Conservation (phyloP, 2,113 vertebrate species). For the Oreamnos americanus region DNA sequence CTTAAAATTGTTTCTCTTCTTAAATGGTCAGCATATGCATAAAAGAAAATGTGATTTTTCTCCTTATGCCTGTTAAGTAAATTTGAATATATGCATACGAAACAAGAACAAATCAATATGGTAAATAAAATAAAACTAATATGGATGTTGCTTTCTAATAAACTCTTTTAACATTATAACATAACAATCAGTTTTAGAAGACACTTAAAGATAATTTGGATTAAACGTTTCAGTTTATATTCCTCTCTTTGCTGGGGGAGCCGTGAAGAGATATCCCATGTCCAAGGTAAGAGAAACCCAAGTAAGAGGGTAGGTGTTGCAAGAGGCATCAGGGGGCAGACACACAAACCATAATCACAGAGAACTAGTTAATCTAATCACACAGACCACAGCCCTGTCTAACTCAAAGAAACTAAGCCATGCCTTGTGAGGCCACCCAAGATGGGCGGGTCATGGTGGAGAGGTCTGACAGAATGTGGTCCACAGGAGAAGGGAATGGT, state of each 20-base stretch:
- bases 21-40: neutral
- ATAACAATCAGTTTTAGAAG: neutral
- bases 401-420: too few relatives aligned
- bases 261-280: rapidly evolving
- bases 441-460: rapidly evolving
- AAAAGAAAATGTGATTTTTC: neutral
- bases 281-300: too few relatives aligned
- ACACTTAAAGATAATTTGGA: neutral
- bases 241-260: neutral
- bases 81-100: neutral
- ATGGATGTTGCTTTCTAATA: neutral
- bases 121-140: neutral
- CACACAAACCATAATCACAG: too few relatives aligned
- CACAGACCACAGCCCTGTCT: too few relatives aligned
- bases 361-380: too few relatives aligned
- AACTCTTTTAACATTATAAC: neutral
- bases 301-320: too few relatives aligned
- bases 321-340: too few relatives aligned
- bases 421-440: too few relatives aligned
- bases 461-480: too few relatives aligned
- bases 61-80: neutral
- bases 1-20: neutral
- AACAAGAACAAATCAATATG: neutral
- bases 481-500: too few relatives aligned
- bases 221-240: neutral